Conservation (phyloP, 2,888 invertebrate species). For the Philonicus albiceps region DNA sequence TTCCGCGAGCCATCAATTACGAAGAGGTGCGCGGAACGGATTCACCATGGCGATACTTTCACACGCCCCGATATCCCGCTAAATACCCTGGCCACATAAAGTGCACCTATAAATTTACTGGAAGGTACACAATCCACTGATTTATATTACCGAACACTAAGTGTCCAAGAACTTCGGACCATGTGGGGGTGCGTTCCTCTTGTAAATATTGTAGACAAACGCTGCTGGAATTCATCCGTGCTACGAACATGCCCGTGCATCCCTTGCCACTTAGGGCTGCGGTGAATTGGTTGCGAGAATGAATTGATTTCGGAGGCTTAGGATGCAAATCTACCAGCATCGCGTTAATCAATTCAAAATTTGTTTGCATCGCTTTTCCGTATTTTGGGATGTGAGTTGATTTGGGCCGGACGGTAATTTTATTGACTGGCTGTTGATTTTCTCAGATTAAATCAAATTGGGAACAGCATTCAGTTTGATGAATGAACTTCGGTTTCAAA, state of each 20-base stretch:
- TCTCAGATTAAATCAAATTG: background rate
- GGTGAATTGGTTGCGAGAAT: background rate
- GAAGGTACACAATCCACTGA: constrained; percentile 68
- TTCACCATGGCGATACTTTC: constrained; percentile 78
- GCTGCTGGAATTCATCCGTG: background rate
- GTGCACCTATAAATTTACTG: constrained; percentile 89
- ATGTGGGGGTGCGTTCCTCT: background rate
- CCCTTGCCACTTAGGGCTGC: background rate
- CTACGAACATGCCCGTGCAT: background rate
- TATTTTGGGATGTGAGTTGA: background rate
- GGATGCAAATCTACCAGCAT: background rate
- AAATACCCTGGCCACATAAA: constrained; percentile 91
- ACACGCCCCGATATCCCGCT: constrained; percentile 95
- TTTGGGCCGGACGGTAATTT: background rate
- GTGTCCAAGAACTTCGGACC: background rate
- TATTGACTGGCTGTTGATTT: background rate
- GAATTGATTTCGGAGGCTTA: background rate
- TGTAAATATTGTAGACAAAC: background rate
- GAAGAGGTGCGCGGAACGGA: constrained; percentile 56
- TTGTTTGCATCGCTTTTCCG: background rate
- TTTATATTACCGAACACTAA: constrained; percentile 29
- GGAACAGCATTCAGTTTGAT: background rate
- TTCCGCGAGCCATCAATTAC: constrained; percentile 64
- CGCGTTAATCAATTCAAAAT: background rate
- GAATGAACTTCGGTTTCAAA: background rate